phyloP scores from a whole-genome alignment of 2,113 vertebrate genomes.

The Oxygymnocypris stewartii region DNA sequence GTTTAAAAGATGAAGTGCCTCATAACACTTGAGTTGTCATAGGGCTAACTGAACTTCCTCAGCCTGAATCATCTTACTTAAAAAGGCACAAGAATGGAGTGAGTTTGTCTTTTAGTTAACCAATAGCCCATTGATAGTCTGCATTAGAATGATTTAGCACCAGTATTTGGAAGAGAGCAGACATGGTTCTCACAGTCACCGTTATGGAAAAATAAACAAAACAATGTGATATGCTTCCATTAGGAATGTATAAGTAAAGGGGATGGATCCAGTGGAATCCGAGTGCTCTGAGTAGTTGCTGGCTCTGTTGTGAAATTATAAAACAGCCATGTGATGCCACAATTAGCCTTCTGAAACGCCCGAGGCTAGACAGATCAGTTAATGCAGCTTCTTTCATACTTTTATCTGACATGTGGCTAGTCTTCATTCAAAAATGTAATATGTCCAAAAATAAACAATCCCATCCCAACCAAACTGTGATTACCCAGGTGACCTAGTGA shows the following conservation, averaged over 20 bases:
- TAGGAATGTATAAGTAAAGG: conserved; percentile 59
- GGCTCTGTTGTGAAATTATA: conserved; percentile 42
- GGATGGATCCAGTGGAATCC: conserved; percentile 58
- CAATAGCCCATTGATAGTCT: conserved; percentile 54
- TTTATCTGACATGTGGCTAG: conserved; percentile 43
- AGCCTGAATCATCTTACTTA: conserved; percentile 66
- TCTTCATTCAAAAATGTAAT: conserved; percentile 44
- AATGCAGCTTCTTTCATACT: conserved; percentile 38
- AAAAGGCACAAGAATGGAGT: conserved; percentile 79
- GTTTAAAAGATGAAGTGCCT: conserved; percentile 27
- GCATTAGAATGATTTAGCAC: conserved; percentile 70
- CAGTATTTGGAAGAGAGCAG: conserved; percentile 62
- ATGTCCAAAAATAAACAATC: conserved; percentile 40
- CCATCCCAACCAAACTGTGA: conserved; percentile 55
- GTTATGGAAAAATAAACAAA: conserved; percentile 34
- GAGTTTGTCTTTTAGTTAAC: conserved; percentile 65
- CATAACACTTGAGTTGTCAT: conserved; percentile 31
- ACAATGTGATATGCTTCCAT: conserved; percentile 42
- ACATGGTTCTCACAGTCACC: conserved; percentile 52
- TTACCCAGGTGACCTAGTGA: conserved; percentile 53
- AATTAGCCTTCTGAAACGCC: conserved; percentile 3
- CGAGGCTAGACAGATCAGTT: conserved; percentile 30
- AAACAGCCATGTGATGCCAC: conserved; percentile 46
- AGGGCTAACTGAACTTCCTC: conserved; percentile 59
- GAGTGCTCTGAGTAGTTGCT: conserved; percentile 62